These are phyloP conservation scores for Aphelocoma californica DNA, from an alignment of 2,797 vertebrate genomes.

Conservation along the genomic window DNA sequence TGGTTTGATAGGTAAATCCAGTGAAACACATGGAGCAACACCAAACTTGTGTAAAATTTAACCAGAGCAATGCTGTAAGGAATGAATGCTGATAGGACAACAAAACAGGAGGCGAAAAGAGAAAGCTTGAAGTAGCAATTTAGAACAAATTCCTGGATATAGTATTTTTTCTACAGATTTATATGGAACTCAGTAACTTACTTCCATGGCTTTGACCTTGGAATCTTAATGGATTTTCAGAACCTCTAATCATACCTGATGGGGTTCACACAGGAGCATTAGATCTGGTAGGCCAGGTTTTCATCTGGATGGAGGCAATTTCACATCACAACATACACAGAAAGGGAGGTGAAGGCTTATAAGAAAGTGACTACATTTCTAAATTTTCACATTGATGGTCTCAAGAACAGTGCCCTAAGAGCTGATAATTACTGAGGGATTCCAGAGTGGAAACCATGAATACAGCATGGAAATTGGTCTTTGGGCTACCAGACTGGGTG, in stretches of 20 bases:
- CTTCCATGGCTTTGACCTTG: neutral
- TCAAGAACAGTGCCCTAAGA: neutral
- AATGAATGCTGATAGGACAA: neutral
- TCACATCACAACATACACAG: neutral
- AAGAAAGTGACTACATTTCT: neutral
- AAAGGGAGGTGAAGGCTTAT: neutral
- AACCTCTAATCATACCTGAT: neutral
- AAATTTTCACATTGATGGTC: neutral
- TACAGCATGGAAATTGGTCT: neutral
- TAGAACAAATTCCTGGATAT: neutral
- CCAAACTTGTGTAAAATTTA: neutral
- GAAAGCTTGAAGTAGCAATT: neutral
- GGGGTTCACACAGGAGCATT: neutral
- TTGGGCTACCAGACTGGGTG: neutral
- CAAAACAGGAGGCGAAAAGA: neutral
- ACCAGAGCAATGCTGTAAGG: neutral
- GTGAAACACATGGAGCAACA: neutral
- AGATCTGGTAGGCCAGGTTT: neutral
- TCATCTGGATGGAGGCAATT: neutral
- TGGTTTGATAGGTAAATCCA: neutral
- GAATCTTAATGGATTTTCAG: neutral
- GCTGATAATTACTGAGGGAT: neutral
- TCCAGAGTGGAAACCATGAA: neutral
- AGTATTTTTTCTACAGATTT: neutral
- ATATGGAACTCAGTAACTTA: neutral